Percentiles rank a stretch among this genome's conserved stretches.
These are phyloP conservation scores for Zophobas atratus DNA, from an alignment of 1,140 invertebrate species.

Conservation along the genomic window DNA sequence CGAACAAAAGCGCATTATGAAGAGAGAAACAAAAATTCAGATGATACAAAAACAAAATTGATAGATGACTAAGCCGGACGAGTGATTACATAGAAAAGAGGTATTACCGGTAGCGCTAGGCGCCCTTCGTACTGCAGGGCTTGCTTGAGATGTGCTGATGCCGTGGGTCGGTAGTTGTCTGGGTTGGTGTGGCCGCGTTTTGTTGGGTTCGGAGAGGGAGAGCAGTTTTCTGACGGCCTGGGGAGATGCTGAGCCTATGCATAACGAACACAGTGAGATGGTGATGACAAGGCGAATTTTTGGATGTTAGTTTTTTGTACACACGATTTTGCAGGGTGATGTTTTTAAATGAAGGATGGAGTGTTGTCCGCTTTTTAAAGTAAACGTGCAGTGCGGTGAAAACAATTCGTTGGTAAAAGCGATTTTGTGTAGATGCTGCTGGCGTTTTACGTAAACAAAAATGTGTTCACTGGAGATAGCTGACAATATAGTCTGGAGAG, in stretches of 20 bases:
- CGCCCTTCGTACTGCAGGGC: conserved; percentile 69
- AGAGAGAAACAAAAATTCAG: not conserved
- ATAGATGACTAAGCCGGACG: not conserved
- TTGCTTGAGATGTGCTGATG: conserved; percentile 69
- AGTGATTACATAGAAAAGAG: not conserved
- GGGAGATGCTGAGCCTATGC: conserved; percentile 89
- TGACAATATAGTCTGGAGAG: no score
- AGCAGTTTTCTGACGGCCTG: conserved; percentile 95
- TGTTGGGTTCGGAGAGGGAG: conserved; percentile 88
- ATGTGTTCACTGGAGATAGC: no score
- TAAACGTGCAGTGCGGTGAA: no score
- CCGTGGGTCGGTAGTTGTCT: conserved; percentile 74
- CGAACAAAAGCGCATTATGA: conserved; percentile 38
- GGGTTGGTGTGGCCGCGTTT: conserved; percentile 89
- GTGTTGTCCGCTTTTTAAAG: not conserved
- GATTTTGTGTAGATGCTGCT: no score
- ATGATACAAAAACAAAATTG: conserved; percentile 26
- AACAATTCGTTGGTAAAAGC: no score
- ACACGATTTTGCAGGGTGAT: not conserved
- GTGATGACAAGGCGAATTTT: conserved; percentile 58
- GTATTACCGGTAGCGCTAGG: conserved; percentile 66
- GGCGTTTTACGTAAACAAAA: no score
- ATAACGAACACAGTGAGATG: no score
- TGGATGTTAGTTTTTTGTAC: no score
- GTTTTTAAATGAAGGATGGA: conserved; percentile 4